Conservation (phyloP, 2,888 invertebrate species). For the Erebia palarica region DNA sequence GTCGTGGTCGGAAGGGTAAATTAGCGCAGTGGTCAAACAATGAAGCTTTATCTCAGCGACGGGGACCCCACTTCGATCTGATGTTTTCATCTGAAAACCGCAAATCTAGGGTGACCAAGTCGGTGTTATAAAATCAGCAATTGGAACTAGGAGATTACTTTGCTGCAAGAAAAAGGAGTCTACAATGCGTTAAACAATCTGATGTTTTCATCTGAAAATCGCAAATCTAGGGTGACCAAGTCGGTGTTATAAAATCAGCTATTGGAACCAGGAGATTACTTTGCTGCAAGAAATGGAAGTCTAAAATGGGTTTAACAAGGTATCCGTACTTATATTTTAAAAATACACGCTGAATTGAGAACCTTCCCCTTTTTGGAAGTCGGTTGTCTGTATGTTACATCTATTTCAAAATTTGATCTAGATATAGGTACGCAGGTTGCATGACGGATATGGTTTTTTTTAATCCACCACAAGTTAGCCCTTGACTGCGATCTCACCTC, state of each 20-base stretch:
- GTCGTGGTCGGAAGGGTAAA: slow-evolving; percentile 2
- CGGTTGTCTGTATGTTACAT: no score
- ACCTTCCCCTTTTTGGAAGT: no score
- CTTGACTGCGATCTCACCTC: no score
- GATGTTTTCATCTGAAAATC: slow-evolving; percentile 9
- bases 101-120: neutral
- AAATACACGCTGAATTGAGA: no score
- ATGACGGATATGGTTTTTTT: no score
- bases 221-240: neutral
- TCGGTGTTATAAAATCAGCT: neutral
- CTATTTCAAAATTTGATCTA: no score
- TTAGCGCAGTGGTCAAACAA: slow-evolving; percentile 17
- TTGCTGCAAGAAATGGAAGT: neutral
- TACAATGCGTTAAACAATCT: neutral
- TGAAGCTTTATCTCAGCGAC: slow-evolving; percentile 12
- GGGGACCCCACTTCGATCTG: slow-evolving; percentile 31
- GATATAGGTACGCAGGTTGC: no score
- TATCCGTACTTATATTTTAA: no score
- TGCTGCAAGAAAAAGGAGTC: neutral
- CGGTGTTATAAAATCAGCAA: neutral
- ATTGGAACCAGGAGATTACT: neutral
- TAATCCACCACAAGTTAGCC: no score
- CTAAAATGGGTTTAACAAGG: neutral
- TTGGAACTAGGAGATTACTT: neutral
- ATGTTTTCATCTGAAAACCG: slow-evolving; percentile 11